A percentile compares a stretch with the other conserved stretches of the same genome.
Evolutionary conservation across 1,140 invertebrate species (phyloP).

Genomic region (Papilio machaon): DNA sequence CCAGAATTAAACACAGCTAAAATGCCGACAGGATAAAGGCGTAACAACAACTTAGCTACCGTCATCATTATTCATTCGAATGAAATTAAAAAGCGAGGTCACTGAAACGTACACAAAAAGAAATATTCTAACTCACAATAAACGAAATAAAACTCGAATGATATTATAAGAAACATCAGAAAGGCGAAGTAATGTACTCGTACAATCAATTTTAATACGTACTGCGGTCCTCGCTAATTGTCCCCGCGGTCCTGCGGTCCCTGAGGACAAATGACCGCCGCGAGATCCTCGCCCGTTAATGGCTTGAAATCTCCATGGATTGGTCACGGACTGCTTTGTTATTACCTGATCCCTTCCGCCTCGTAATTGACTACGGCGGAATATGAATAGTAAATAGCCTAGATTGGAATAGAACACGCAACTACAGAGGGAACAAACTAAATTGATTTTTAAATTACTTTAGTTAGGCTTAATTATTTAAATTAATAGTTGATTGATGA

Average conservation of each 20-base stretch:
- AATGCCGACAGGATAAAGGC: slow-evolving; percentile 20
- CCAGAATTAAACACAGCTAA: background rate
- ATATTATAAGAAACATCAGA: slow-evolving; percentile 61
- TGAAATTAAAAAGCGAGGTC: background rate
- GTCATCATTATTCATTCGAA: background rate
- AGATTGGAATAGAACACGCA: slow-evolving; percentile 44
- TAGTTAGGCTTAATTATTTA: too few relatives aligned
- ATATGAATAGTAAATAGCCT: slow-evolving; percentile 53
- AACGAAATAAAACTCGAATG: slow-evolving; percentile 58
- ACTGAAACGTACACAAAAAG: slow-evolving; percentile 39
- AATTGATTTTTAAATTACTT: background rate
- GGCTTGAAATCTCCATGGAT: slow-evolving; percentile 55
- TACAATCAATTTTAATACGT: slow-evolving; percentile 63
- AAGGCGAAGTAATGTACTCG: slow-evolving; percentile 45
- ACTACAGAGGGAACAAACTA: slow-evolving; percentile 15
- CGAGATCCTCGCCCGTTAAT: slow-evolving; percentile 59
- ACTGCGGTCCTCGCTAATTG: slow-evolving; percentile 63
- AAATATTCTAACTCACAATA: slow-evolving; percentile 42
- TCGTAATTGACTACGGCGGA: slow-evolving; percentile 54
- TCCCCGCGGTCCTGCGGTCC: slow-evolving; percentile 39
- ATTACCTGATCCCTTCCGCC: slow-evolving; percentile 57
- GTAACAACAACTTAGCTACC: background rate
- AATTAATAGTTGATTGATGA: background rate
- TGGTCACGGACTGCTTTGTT: slow-evolving; percentile 59
- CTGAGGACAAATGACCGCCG: slow-evolving; percentile 47